Evolutionary conservation across 2,888 invertebrate genomes (phyloP), one percentile per base, ranked within the genome.

Genomic region (Plagiodera versicolora): DNA sequence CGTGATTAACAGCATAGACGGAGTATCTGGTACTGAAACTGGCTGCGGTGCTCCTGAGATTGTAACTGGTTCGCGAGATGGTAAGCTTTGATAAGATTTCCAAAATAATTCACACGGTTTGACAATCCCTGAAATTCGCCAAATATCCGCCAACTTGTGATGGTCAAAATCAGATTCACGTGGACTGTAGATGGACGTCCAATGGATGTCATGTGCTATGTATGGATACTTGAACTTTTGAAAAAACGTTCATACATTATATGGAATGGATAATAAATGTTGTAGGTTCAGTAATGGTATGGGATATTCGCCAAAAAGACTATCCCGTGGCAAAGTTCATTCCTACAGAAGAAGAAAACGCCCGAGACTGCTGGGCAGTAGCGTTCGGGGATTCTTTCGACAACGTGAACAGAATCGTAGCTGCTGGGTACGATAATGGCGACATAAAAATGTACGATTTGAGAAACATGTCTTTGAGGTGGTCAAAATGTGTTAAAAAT

Each of bases 381-480:
- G 87, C 90, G 0, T 96, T 98, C 76, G 97, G 96, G 0, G 91
- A 97, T 81, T 91, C 95, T 0, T 94, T 89, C 80, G 94, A 91
- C 76, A 87, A 90, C 48, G 85, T 90, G 24, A 96, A 98, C 72
- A 85, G 97, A 58, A 84, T 91, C 58, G 88, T 98, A 0, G 91
- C 89, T 20, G 93, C 96, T 9, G 98, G 98, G 1, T 98, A 96
- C 74, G 97, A 98, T 75, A 98, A 98, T 78, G 98, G 98, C 0
- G 98, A 98, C 75, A 80, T 98, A 1, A 98, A 97, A 81, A 86
- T 98, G 81, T 97, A 94, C 77, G 96, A 98, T 78, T 82, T 98
- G 20, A 86, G 90, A 61, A 87, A 87, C 4, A 92, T 96, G 89
- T 83, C 87, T 0, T 80, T 95, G 0, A 83, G 88, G 73, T 98